Percentiles rank a stretch among this genome's conserved stretches.
Evolutionary conservation across 2,113 vertebrate species (phyloP).

Genomic region (Pelobates fuscus): DNA sequence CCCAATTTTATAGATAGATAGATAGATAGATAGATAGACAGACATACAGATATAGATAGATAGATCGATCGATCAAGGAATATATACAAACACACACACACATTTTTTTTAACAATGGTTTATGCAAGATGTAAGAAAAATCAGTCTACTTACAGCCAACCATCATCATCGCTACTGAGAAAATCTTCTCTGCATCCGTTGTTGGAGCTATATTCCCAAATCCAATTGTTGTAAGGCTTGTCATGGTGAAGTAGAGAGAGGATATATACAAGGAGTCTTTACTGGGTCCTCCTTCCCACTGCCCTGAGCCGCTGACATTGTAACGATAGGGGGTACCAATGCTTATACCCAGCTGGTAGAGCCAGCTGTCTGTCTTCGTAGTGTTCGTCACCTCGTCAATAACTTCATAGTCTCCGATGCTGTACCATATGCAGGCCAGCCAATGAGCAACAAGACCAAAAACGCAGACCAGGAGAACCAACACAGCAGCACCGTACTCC

Average conservation of each 20-base stretch:
- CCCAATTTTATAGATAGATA: too few relatives aligned
- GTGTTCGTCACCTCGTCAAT: constrained; percentile 91
- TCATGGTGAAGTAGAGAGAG: constrained; percentile 98
- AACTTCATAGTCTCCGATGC: constrained; percentile 96
- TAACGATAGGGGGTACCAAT: constrained; percentile 92
- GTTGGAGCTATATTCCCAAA: constrained; percentile 97
- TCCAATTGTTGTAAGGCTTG: constrained; percentile 97
- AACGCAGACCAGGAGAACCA: constrained; percentile 93
- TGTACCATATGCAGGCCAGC: constrained; percentile 98
- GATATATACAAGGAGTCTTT: constrained; percentile 96
- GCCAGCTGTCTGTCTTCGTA: constrained; percentile 95
- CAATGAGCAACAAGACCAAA: constrained; percentile 96
- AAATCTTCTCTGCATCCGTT: constrained; percentile 96
- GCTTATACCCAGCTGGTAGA: constrained; percentile 90
- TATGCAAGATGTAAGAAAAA: too few relatives aligned
- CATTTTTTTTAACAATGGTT: too few relatives aligned
- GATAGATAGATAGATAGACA: too few relatives aligned
- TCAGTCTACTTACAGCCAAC: constrained; percentile 89
- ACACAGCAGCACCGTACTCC: constrained; percentile 92
- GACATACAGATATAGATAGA: too few relatives aligned
- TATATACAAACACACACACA: too few relatives aligned
- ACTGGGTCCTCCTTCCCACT: constrained; percentile 94
- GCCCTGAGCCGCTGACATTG: constrained; percentile 86
- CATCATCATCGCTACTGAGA: constrained; percentile 99
- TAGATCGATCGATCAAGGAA: too few relatives aligned